These are phyloP conservation scores for Enhydra lutris DNA, from an alignment of 2,113 vertebrate genomes.

Conservation along the genomic window DNA sequence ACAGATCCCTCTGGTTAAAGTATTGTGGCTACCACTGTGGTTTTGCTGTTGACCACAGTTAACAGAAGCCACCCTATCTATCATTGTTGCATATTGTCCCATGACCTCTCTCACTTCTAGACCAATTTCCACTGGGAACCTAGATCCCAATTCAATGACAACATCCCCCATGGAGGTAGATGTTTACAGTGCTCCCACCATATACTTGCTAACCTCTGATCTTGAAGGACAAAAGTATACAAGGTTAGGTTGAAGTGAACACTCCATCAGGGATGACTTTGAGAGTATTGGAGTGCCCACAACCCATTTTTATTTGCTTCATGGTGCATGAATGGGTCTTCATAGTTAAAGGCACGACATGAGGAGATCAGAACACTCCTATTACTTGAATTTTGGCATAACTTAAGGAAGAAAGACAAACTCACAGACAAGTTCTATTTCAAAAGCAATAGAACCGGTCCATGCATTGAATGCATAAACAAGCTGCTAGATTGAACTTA, in stretches of 20 bases:
- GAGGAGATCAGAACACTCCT: neutral
- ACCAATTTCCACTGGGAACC: neutral
- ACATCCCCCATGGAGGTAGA: neutral
- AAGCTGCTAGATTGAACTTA: neutral
- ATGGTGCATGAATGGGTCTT: neutral
- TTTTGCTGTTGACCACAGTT: neutral
- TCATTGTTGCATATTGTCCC: neutral
- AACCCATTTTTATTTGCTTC: neutral
- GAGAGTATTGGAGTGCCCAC: neutral
- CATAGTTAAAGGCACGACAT: neutral
- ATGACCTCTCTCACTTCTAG: neutral
- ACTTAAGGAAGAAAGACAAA: neutral
- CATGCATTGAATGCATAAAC: neutral
- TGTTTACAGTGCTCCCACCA: neutral
- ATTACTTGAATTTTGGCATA: neutral
- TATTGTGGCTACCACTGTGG: neutral
- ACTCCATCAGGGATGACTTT: neutral
- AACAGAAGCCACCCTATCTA: neutral
- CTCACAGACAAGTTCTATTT: neutral
- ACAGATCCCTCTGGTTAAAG: neutral
- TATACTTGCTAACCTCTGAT: neutral
- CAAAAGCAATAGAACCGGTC: neutral
- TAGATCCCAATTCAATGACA: neutral
- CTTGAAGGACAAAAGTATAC: neutral
- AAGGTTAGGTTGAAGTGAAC: neutral